Evolutionary conservation across 2,113 vertebrate genomes (phyloP).

Genomic region (Helogale parvula): DNA sequence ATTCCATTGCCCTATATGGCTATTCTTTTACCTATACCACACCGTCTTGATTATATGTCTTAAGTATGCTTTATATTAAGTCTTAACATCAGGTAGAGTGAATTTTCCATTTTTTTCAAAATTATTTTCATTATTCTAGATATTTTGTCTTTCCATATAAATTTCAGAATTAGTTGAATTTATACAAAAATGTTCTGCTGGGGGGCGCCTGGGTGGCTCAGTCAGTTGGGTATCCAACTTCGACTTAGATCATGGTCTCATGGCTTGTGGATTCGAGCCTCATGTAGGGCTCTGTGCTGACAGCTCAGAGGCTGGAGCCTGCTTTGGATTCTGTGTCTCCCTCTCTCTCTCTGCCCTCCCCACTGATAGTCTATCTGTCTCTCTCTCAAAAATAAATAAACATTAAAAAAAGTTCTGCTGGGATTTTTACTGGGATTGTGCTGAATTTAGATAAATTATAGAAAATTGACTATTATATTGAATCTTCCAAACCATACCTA

Average conservation of each 20-base stretch:
- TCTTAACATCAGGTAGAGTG: neutral
- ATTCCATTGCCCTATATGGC: neutral
- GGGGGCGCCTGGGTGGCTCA: too few species aligned
- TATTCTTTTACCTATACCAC: neutral
- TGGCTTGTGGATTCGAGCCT: too few species aligned
- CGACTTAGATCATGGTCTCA: too few species aligned
- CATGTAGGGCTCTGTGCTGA: too few species aligned
- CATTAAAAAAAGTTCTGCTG: neutral
- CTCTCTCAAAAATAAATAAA: too few species aligned
- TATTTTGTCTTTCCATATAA: neutral
- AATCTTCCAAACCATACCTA: neutral
- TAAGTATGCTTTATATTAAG: neutral
- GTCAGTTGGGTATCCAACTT: too few species aligned
- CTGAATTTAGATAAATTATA: neutral
- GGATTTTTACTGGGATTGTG: neutral
- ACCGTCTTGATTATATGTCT: neutral
- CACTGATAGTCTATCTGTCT: too few species aligned
- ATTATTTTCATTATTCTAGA: neutral
- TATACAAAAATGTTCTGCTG: neutral
- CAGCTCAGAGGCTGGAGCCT: too few species aligned
- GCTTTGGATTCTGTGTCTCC: too few species aligned
- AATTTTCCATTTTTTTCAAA: neutral
- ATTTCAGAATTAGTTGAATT: neutral
- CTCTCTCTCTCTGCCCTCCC: too few species aligned
- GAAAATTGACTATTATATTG: neutral